Percentiles rank a stretch among this genome's conserved stretches.
Evolutionary conservation across 2,797 vertebrate genomes (phyloP).

Genomic region (Micrastur ruficollis): DNA sequence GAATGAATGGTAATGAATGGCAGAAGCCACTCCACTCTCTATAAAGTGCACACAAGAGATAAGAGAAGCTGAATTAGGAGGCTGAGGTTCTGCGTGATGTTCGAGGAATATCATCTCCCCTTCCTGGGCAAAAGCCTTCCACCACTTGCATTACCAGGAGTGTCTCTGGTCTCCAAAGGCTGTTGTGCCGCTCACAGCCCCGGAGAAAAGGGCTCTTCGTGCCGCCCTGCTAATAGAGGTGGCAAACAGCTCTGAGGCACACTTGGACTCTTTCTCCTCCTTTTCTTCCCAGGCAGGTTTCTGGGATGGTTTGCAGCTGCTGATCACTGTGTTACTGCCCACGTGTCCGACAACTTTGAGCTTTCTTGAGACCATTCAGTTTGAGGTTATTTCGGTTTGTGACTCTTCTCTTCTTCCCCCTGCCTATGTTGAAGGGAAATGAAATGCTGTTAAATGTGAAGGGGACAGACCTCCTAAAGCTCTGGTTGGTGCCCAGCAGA

Average conservation of each 20-base stretch:
- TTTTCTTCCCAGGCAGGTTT: neutral
- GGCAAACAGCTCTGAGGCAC: neutral
- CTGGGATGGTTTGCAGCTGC: neutral
- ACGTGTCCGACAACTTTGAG: fast-evolving
- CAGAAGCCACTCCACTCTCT: neutral
- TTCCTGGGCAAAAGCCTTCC: neutral
- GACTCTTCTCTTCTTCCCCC: neutral
- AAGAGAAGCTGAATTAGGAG: neutral
- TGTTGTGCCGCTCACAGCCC: fast-evolving
- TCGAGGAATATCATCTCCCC: neutral
- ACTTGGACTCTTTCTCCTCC: neutral
- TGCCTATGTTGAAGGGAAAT: neutral
- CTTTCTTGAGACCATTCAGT: neutral
- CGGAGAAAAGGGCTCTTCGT: neutral
- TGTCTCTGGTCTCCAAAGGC: neutral
- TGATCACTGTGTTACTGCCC: fast-evolving
- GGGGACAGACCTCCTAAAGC: neutral
- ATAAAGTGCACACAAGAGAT: neutral
- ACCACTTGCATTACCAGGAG: neutral
- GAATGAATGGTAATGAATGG: neutral
- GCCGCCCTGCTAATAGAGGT: fast-evolving
- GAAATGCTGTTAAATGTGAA: neutral
- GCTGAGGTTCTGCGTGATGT: neutral
- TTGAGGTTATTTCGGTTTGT: neutral
- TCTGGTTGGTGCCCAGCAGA: neutral